Conservation (phyloP, 2,113 vertebrate genomes). For the Sinocyclocheilus anophthalmus region DNA sequence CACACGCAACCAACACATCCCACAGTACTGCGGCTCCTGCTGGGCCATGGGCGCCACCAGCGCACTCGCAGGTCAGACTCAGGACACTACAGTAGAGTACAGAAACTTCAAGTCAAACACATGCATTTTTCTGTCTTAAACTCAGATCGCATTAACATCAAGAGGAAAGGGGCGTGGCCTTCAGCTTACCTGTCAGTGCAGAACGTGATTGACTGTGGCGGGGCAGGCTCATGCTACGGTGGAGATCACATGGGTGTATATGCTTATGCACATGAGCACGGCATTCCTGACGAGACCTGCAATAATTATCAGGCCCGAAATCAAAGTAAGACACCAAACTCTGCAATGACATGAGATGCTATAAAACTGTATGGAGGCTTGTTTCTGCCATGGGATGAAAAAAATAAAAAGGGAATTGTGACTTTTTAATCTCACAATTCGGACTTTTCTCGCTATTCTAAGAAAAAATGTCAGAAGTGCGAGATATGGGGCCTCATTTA, state of each 20-base stretch:
- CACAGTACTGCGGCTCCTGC: slow-evolving; percentile 87
- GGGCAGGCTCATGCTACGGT: slow-evolving; percentile 80
- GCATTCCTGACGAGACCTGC: slow-evolving; percentile 88
- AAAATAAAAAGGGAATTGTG: no score
- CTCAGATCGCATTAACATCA: slow-evolving; percentile 87
- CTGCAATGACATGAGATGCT: neutral
- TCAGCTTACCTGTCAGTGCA: slow-evolving; percentile 84
- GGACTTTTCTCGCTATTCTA: no score
- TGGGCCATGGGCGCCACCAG: slow-evolving; percentile 88
- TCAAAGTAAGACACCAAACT: slow-evolving; percentile 64
- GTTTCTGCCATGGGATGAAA: no score
- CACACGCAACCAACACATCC: slow-evolving; percentile 87
- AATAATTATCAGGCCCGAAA: slow-evolving; percentile 90
- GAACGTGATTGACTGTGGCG: slow-evolving; percentile 81
- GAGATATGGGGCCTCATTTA: no score
- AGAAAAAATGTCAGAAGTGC: no score
- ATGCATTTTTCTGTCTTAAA: neutral
- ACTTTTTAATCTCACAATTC: no score
- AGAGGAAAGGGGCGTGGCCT: slow-evolving; percentile 83
- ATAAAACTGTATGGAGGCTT: neutral
- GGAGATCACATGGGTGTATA: slow-evolving; percentile 80
- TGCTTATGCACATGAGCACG: slow-evolving; percentile 76
- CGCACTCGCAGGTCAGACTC: slow-evolving; percentile 78
- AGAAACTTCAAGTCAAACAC: neutral
- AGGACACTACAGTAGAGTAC: neutral